A percentile compares a stretch with the other conserved stretches of the same genome.
Evolutionary conservation across 2,888 invertebrate species (phyloP).

Genomic region (Thymelicus lineola): DNA sequence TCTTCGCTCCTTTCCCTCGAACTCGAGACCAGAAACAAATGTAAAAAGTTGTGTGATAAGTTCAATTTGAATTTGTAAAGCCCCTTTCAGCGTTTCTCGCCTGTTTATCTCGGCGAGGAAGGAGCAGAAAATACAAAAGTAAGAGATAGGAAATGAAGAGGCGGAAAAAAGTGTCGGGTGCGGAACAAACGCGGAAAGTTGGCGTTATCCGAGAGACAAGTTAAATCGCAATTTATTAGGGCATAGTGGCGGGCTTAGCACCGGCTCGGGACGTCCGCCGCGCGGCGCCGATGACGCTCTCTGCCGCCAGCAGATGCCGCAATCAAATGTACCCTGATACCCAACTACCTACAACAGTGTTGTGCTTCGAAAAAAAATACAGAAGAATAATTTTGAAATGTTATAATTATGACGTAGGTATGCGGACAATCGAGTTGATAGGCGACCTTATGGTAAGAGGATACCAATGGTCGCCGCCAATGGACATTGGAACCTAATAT

Average conservation of each 20-base stretch:
- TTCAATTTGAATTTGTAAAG: slow-evolving; percentile 86
- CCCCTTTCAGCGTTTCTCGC: slow-evolving; percentile 85
- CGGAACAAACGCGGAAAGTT: slow-evolving; percentile 84
- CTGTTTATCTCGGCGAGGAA: slow-evolving; percentile 83
- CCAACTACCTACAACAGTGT: too few species aligned
- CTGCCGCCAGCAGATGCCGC: slow-evolving; percentile 22
- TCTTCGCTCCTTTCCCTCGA: slow-evolving; percentile 82
- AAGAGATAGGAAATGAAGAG: slow-evolving; percentile 86
- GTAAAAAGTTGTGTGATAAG: slow-evolving; percentile 86
- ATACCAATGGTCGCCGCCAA: too few species aligned
- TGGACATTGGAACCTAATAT: neutral
- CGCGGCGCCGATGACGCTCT: slow-evolving; percentile 41
- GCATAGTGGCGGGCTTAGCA: slow-evolving; percentile 79
- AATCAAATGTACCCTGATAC: slow-evolving; percentile 15
- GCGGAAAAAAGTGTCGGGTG: slow-evolving; percentile 84
- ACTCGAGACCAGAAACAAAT: slow-evolving; percentile 85
- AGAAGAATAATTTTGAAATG: too few species aligned
- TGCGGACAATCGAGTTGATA: too few species aligned
- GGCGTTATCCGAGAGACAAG: slow-evolving; percentile 84
- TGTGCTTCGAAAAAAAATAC: too few species aligned
- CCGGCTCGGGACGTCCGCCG: slow-evolving; percentile 48
- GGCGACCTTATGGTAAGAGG: too few species aligned
- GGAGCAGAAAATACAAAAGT: slow-evolving; percentile 84
- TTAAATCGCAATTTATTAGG: slow-evolving; percentile 85
- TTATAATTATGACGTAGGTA: too few species aligned